Evolutionary conservation across 2,888 invertebrate genomes (phyloP).

Genomic region (Orchesella flavescens): DNA sequence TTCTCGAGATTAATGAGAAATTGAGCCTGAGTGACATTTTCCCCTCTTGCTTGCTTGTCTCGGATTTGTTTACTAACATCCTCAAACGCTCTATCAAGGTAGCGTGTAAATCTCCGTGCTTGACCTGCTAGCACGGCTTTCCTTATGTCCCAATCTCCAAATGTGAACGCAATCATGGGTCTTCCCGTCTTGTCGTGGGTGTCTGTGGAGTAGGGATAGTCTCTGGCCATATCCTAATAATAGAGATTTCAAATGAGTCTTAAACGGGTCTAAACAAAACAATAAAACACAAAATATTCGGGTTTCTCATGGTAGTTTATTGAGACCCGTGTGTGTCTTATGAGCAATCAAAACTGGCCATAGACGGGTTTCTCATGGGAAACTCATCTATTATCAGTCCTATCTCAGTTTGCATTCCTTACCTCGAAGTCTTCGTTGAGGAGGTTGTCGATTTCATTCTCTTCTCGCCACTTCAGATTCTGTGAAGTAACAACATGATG

Average conservation of each 20-base stretch:
- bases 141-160: slow-evolving; percentile 60
- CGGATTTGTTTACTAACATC: slow-evolving; percentile 55
- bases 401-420: too few species aligned
- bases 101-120: slow-evolving; percentile 53
- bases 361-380: too few species aligned
- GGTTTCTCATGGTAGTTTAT: too few species aligned
- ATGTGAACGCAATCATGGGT: slow-evolving; percentile 55
- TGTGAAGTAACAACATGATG: slow-evolving; percentile 14
- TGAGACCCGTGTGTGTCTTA: too few species aligned
- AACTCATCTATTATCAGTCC: too few species aligned
- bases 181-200: slow-evolving; percentile 59
- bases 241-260: too few species aligned
- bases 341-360: too few species aligned
- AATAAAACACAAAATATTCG: too few species aligned
- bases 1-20: slow-evolving; percentile 57
- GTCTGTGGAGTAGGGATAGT: slow-evolving; percentile 61
- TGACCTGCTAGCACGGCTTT: slow-evolving; percentile 56
- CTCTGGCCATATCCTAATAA: slow-evolving; percentile 57
- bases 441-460: slow-evolving; percentile 54
- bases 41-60: slow-evolving; percentile 54
- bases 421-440: slow-evolving; percentile 62
- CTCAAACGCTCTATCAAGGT: slow-evolving; percentile 61
- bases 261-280: too few species aligned
- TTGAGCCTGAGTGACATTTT: slow-evolving; percentile 63
- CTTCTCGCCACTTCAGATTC: slow-evolving; percentile 61